Percentiles rank a stretch among this genome's conserved stretches.
phyloP scores from a whole-genome alignment of 2,797 vertebrate genomes.

The Sebastes itinus region DNA sequence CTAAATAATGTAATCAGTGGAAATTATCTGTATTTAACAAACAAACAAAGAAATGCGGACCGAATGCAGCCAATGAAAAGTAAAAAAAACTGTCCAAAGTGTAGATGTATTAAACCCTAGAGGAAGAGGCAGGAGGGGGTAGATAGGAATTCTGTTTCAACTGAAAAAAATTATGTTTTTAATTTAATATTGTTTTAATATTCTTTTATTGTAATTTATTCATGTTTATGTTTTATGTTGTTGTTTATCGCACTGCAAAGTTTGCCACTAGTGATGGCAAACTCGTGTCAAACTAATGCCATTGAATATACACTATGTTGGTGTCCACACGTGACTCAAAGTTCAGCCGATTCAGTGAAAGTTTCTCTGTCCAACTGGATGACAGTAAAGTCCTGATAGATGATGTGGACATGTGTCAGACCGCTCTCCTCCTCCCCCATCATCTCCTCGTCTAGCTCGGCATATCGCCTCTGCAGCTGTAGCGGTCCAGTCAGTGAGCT shows the following conservation, averaged over 20 bases:
- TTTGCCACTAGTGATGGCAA: neutral
- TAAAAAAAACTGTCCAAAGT: neutral
- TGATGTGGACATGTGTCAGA: conserved; percentile 63
- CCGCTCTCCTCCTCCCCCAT: conserved; percentile 12
- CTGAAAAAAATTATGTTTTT: neutral
- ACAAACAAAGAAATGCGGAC: neutral
- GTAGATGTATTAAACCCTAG: neutral
- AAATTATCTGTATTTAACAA: neutral
- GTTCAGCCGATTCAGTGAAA: conserved; percentile 40
- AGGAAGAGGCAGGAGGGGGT: neutral
- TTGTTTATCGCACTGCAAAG: neutral
- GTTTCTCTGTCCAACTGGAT: conserved; percentile 43
- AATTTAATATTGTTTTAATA: neutral
- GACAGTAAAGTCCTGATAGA: conserved; percentile 56
- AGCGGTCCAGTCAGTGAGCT: conserved; percentile 81
- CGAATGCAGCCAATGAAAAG: neutral
- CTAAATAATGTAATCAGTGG: neutral
- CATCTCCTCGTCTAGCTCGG: conserved; percentile 28
- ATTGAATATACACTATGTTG: neutral
- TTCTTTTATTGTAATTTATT: neutral
- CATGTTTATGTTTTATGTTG: neutral
- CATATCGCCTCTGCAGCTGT: conserved; percentile 55
- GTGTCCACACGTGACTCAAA: conserved; percentile 6
- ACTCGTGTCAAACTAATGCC: neutral
- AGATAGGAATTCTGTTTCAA: neutral